Evolutionary conservation across 35 echinoderm and acorn worm species (phyloP).

Genomic region (Apostichopus japonicus): DNA sequence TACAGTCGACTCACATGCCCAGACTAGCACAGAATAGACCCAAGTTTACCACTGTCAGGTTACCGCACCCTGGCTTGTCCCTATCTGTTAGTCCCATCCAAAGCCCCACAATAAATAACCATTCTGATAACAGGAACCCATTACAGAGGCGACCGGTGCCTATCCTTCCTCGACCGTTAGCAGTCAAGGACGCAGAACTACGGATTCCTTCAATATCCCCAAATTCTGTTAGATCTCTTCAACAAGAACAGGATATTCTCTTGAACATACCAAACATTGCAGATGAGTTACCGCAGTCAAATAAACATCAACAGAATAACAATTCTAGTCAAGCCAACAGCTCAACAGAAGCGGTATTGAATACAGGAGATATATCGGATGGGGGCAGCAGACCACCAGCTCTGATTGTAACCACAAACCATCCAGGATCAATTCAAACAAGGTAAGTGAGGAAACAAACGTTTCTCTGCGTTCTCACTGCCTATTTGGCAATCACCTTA

Average conservation of each 20-base stretch:
- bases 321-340: background rate
- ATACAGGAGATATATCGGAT: background rate
- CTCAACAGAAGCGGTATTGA: background rate
- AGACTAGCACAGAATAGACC: background rate
- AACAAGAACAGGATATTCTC: conserved; percentile 7
- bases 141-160: background rate
- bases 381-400: background rate
- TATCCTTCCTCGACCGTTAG: background rate
- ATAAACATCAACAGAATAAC: background rate
- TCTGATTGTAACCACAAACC: background rate
- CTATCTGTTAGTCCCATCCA: background rate
- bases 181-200: conserved; percentile 21
- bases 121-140: background rate
- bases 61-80: conserved; percentile 30
- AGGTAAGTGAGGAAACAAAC: background rate
- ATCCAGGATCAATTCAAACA: background rate
- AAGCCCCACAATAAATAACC: background rate
- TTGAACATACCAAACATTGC: conserved; percentile 47
- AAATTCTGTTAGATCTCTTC: conserved; percentile 45
- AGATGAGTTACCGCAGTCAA: conserved; percentile 20
- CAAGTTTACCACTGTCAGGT: conserved; percentile 11
- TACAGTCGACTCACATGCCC: background rate
- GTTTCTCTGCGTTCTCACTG: too few species aligned
- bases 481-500: too few species aligned
- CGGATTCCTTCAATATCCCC: conserved; percentile 46